A percentile compares a stretch with the other conserved stretches of the same genome.
Evolutionary conservation across 2,113 vertebrate species (phyloP).

Genomic region (Hepsetus odoe): DNA sequence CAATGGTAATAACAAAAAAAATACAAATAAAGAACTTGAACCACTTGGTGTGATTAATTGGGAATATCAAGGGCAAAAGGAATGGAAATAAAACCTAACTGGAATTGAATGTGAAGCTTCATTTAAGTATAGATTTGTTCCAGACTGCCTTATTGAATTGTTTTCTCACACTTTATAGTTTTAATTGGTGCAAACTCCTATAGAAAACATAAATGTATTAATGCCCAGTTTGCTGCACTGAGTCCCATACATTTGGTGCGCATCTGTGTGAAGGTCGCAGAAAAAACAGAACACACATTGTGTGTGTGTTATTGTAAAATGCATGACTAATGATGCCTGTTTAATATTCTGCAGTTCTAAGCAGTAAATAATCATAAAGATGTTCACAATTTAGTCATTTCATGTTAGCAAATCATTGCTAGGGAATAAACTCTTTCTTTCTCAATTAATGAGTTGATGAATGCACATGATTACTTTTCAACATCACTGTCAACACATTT

Average conservation of each 20-base stretch:
- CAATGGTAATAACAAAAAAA: slow-evolving; percentile 30
- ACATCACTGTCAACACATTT: slow-evolving; percentile 70
- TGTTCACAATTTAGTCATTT: slow-evolving; percentile 73
- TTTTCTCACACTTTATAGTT: slow-evolving; percentile 62
- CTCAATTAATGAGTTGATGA: slow-evolving; percentile 74
- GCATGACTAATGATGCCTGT: slow-evolving; percentile 78
- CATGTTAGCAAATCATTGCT: slow-evolving; percentile 73
- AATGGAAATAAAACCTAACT: slow-evolving; percentile 72
- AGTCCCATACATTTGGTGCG: slow-evolving; percentile 34
- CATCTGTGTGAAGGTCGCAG: slow-evolving; percentile 55
- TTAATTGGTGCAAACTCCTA: slow-evolving; percentile 66
- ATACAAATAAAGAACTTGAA: slow-evolving; percentile 64
- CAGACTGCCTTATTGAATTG: slow-evolving; percentile 73
- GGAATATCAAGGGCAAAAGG: slow-evolving; percentile 64
- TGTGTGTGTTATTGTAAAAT: slow-evolving; percentile 78
- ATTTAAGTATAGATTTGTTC: slow-evolving; percentile 74
- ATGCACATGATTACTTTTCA: slow-evolving; percentile 73
- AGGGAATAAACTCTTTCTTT: slow-evolving; percentile 69
- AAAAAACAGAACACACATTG: slow-evolving; percentile 69
- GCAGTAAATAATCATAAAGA: slow-evolving; percentile 78
- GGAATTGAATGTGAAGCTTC: slow-evolving; percentile 77
- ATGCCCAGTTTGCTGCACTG: slow-evolving; percentile 62
- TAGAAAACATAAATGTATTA: slow-evolving; percentile 60
- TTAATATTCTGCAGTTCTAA: slow-evolving; percentile 72
- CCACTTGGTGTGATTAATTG: slow-evolving; percentile 70